Evolutionary conservation across 2,888 invertebrate genomes (phyloP).

Genomic region (Epinotia demarniana): DNA sequence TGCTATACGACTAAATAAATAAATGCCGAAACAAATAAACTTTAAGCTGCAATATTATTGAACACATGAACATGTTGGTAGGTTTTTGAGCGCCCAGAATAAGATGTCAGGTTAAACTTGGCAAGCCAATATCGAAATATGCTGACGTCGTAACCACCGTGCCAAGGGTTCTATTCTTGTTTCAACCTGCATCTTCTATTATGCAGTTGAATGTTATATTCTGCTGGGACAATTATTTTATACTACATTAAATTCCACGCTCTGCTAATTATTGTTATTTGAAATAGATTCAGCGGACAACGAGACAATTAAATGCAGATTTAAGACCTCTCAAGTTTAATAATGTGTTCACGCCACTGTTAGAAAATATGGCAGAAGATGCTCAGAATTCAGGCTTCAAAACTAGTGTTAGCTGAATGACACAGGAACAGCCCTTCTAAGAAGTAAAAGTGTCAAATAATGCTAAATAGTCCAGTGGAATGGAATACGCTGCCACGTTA

Average conservation of each 20-base stretch:
- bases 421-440: too few relatives aligned
- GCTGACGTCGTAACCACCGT: conserved; percentile 64
- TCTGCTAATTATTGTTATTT: conserved; percentile 1
- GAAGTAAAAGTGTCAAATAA: too few relatives aligned
- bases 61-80: conserved; percentile 54
- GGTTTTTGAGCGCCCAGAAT: conserved; percentile 62
- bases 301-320: not conserved
- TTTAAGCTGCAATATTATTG: conserved; percentile 3
- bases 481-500: too few relatives aligned
- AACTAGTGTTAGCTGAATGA: too few relatives aligned
- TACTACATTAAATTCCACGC: conserved; percentile 9
- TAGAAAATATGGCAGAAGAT: too few relatives aligned
- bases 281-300: not conserved
- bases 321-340: not conserved
- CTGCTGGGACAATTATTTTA: conserved; percentile 39
- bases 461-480: too few relatives aligned
- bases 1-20: not conserved
- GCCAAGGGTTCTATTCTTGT: conserved; percentile 55
- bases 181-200: conserved; percentile 51
- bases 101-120: conserved; percentile 66
- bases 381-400: too few relatives aligned
- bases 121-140: conserved; percentile 71
- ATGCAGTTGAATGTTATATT: conserved; percentile 33
- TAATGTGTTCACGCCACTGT: too few relatives aligned
- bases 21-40: conserved; percentile 9